A percentile compares a stretch with the other conserved stretches of the same genome.
phyloP scores from a whole-genome alignment of 2,797 vertebrate species.

The Mallotus villosus region DNA sequence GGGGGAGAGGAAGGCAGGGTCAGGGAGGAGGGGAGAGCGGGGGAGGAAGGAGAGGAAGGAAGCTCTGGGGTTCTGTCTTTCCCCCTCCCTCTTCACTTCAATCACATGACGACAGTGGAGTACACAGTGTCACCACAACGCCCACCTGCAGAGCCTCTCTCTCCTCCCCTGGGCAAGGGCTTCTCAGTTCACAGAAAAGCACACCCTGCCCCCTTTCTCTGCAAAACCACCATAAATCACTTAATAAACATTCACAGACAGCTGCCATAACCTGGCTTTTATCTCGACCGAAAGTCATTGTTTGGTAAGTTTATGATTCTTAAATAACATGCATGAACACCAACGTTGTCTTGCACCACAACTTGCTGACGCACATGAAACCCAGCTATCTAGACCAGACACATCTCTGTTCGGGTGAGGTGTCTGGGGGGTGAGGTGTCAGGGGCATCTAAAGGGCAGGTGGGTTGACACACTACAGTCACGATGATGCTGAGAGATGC shows the following conservation, averaged over 20 bases:
- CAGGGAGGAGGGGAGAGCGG: too few species aligned
- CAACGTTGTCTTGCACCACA: neutral
- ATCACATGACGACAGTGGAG: too few species aligned
- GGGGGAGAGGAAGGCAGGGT: too few species aligned
- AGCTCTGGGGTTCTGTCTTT: constrained; percentile 27
- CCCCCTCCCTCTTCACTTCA: constrained; percentile 25
- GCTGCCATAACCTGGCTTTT: constrained; percentile 14
- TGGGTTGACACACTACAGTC: too few species aligned
- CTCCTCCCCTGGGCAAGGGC: constrained; percentile 7
- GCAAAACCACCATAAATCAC: constrained; percentile 29
- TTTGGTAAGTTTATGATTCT: constrained; percentile 2
- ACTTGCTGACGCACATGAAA: neutral
- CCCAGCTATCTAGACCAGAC: neutral
- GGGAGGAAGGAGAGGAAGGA: too few species aligned
- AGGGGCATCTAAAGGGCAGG: too few species aligned
- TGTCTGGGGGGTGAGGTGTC: too few species aligned
- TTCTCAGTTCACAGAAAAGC: constrained; percentile 8
- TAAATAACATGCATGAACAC: neutral
- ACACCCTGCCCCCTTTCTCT: constrained; percentile 4
- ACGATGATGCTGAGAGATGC: too few species aligned
- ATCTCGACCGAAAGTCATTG: constrained; percentile 1
- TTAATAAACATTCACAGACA: constrained; percentile 5
- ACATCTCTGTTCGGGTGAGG: neutral
- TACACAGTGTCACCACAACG: neutral
- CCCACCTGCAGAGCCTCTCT: constrained; percentile 1